These are phyloP conservation scores for Synanthedon andrenaeformis DNA, from an alignment of 2,888 invertebrate species.

Conservation along the genomic window DNA sequence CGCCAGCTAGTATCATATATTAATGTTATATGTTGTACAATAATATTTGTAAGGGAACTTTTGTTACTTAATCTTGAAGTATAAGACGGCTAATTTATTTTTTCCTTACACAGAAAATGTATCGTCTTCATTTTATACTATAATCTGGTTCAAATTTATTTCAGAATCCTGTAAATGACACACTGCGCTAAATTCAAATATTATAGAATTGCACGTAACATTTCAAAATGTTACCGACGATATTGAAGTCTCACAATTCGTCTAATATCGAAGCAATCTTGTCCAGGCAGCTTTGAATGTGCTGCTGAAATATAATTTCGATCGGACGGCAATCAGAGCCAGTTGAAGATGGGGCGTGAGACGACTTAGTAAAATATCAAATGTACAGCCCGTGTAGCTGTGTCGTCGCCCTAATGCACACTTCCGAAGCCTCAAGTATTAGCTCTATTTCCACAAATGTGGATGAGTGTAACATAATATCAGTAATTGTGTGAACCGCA, in stretches of 20 bases:
- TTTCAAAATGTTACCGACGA: too few relatives aligned
- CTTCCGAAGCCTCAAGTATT: slow-evolving; percentile 13
- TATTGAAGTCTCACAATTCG: not conserved
- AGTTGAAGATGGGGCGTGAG: slow-evolving; percentile 69
- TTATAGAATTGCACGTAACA: too few relatives aligned
- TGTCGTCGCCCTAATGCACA: slow-evolving; percentile 21
- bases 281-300: slow-evolving; percentile 61
- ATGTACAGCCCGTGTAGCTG: slow-evolving; percentile 30
- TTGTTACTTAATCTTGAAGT: too few relatives aligned
- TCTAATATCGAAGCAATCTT: slow-evolving; percentile 40
- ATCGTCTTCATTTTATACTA: not conserved
- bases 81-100: not conserved
- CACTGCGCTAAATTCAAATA: too few relatives aligned
- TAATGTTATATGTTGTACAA: too few relatives aligned
- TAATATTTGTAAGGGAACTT: too few relatives aligned
- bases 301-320: slow-evolving; percentile 68
- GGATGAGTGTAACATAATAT: not conserved
- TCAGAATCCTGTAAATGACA: not conserved
- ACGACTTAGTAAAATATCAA: slow-evolving; percentile 59
- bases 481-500: not conserved
- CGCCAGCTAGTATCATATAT: too few relatives aligned
- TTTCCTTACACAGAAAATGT: not conserved
- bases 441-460: not conserved
- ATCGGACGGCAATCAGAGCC: slow-evolving; percentile 68
- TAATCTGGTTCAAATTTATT: not conserved